Evolutionary conservation across 2,797 vertebrate genomes (phyloP).

Genomic region (Micropoecilia bifurca): DNA sequence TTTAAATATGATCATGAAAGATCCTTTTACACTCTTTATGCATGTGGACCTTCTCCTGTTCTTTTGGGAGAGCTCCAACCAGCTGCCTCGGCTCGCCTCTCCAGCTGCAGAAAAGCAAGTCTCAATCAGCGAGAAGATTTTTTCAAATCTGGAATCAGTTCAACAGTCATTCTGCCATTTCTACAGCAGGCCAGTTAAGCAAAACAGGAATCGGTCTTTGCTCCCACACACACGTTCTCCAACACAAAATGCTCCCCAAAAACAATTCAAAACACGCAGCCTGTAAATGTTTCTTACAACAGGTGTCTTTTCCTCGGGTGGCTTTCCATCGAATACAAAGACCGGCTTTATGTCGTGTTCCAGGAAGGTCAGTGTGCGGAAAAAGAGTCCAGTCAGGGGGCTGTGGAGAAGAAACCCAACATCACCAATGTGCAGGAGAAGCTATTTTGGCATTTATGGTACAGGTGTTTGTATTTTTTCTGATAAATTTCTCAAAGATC

Average conservation of each 20-base stretch:
- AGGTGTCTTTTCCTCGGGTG: constrained; percentile 79
- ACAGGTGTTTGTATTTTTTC: neutral
- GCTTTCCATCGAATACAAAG: constrained; percentile 86
- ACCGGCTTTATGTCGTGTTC: constrained; percentile 86
- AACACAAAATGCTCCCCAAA: neutral
- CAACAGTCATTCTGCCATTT: neutral
- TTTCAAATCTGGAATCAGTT: neutral
- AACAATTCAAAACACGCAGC: neutral
- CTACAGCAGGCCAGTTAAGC: neutral
- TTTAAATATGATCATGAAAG: neutral
- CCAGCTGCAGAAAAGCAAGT: constrained; percentile 68
- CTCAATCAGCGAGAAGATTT: constrained; percentile 6
- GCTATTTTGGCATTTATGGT: neutral
- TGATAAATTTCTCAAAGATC: neutral
- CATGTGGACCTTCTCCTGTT: constrained; percentile 64
- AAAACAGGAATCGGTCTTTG: neutral
- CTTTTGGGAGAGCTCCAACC: constrained; percentile 56
- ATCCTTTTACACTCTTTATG: constrained; percentile 1
- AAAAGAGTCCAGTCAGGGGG: constrained; percentile 82
- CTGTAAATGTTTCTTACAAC: constrained; percentile 74
- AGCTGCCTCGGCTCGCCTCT: constrained; percentile 73
- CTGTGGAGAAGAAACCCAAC: constrained; percentile 57
- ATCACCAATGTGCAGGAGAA: neutral
- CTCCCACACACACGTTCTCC: neutral
- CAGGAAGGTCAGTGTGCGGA: constrained; percentile 84